Evolutionary conservation across 2,797 vertebrate species (phyloP).

Genomic region (Euthynnus affinis): DNA sequence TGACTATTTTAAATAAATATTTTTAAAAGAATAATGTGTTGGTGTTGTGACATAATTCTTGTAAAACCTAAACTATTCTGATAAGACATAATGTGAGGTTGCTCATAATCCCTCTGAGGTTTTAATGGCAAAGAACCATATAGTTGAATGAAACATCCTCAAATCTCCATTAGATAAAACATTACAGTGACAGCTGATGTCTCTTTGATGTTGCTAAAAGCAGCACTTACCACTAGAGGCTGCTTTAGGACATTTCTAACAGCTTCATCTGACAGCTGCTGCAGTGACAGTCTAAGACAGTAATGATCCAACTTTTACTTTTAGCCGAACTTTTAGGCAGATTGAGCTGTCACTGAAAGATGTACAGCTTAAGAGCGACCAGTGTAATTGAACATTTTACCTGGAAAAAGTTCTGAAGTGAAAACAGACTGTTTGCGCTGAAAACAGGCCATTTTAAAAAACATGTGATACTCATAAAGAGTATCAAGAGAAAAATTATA

Average conservation of each 20-base stretch:
- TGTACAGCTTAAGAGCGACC: slow-evolving; percentile 29
- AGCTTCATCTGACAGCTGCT: slow-evolving; percentile 34
- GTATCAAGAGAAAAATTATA: background rate
- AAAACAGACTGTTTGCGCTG: slow-evolving; percentile 17
- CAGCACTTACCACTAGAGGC: slow-evolving; percentile 46
- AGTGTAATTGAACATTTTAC: slow-evolving; percentile 35
- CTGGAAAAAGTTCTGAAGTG: slow-evolving; percentile 17
- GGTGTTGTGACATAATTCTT: background rate
- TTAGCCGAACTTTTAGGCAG: slow-evolving; percentile 23
- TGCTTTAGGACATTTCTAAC: background rate
- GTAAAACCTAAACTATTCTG: background rate
- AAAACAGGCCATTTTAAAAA: background rate
- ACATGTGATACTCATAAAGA: background rate
- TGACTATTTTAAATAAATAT: too few species aligned
- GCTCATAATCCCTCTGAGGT: background rate
- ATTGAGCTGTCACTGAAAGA: slow-evolving; percentile 23
- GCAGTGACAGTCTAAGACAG: slow-evolving; percentile 9
- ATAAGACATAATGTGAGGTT: background rate
- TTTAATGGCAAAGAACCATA: background rate
- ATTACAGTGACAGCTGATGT: background rate
- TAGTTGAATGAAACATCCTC: too few species aligned
- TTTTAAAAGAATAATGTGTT: background rate
- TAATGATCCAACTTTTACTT: slow-evolving; percentile 36
- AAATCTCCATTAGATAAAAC: background rate
- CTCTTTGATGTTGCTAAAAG: slow-evolving; percentile 14